Evolutionary conservation across 2,888 invertebrate genomes (phyloP).

Genomic region (Tenthredo livida): DNA sequence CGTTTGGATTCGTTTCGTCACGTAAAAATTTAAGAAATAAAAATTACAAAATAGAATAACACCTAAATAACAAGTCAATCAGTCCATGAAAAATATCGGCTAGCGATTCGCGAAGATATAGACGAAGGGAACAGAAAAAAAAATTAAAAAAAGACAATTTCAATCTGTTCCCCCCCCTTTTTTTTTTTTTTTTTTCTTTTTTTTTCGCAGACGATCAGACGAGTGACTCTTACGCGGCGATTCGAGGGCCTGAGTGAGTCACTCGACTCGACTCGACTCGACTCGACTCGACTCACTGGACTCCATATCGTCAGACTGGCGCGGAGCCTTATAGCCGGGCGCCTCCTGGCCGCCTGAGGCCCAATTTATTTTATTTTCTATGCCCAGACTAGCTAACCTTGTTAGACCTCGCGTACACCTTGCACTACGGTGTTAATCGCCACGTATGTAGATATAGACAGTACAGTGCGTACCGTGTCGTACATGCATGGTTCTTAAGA

Average conservation of each 20-base stretch:
- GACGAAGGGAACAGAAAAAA: too few relatives aligned
- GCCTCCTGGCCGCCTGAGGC: conserved; percentile 18
- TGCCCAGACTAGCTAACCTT: conserved; percentile 68
- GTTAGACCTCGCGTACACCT: conserved; percentile 69
- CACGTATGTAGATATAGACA: conserved; percentile 47
- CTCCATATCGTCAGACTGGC: neutral
- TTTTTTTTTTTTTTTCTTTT: too few relatives aligned
- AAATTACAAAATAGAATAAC: too few relatives aligned
- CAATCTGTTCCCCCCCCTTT: too few relatives aligned
- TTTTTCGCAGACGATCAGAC: neutral
- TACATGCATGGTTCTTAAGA: conserved; percentile 34
- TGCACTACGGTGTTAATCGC: conserved; percentile 68
- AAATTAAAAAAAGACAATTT: too few relatives aligned
- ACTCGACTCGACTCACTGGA: neutral
- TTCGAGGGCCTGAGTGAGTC: conserved; percentile 12
- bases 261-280: neutral
- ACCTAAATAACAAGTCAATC: too few relatives aligned
- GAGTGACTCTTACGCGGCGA: neutral
- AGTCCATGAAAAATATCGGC: too few relatives aligned
- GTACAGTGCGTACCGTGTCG: too few relatives aligned
- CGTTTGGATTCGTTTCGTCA: too few relatives aligned
- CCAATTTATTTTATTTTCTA: conserved; percentile 22
- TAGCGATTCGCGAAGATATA: too few relatives aligned
- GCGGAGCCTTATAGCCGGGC: neutral
- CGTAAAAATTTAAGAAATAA: too few relatives aligned